Evolutionary conservation across 2,113 vertebrate species (phyloP).

Genomic region (Callorhinus ursinus): DNA sequence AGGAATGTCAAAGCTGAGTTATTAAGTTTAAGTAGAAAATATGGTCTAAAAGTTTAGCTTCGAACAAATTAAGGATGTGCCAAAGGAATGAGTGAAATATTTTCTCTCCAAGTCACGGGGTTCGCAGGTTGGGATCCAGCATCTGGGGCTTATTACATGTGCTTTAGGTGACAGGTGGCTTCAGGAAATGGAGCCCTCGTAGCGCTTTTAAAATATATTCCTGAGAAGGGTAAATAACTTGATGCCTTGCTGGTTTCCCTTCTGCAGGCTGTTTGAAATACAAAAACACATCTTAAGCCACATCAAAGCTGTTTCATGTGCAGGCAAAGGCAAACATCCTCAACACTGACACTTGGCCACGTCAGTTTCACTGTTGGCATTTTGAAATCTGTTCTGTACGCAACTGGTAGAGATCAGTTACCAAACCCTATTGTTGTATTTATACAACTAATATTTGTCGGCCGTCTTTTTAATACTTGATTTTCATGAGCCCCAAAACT

Average conservation of each 20-base stretch:
- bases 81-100: constrained; percentile 87
- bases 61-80: constrained; percentile 87
- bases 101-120: constrained; percentile 84
- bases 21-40: constrained; percentile 88
- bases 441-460: constrained; percentile 49
- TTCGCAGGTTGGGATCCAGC: constrained; percentile 85
- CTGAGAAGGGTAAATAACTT: constrained; percentile 81
- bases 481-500: constrained; percentile 61
- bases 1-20: constrained; percentile 85
- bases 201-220: constrained; percentile 86
- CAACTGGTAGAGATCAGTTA: constrained; percentile 28
- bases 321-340: constrained; percentile 75
- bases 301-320: constrained; percentile 64
- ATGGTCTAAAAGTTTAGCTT: constrained; percentile 85
- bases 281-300: constrained; percentile 72
- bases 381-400: constrained; percentile 16
- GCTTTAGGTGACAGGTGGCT: constrained; percentile 89
- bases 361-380: constrained; percentile 44
- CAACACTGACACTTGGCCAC: constrained; percentile 61
- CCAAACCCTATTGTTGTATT: constrained; percentile 6
- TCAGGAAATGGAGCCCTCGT: constrained; percentile 84
- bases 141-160: constrained; percentile 87
- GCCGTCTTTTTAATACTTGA: constrained; percentile 28
- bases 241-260: constrained; percentile 78
- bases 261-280: constrained; percentile 81